phyloP scores from a whole-genome alignment of 2,113 vertebrate species.

The Bungarus multicinctus region DNA sequence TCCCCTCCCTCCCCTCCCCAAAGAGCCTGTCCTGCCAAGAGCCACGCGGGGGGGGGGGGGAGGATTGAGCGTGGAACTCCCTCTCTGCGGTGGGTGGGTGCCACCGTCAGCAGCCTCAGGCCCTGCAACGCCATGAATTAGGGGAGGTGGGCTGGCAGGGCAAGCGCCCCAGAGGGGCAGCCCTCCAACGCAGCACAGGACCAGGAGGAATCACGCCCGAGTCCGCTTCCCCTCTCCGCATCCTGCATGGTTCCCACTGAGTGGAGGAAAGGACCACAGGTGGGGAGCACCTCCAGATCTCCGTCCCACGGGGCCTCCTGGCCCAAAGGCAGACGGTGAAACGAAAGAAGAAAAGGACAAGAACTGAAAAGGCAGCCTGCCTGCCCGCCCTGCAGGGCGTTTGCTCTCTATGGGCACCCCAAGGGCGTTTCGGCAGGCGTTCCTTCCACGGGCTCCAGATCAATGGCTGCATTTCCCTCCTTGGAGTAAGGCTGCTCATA shows the following conservation, averaged over 20 bases:
- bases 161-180: no score
- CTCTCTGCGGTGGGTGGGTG: background rate
- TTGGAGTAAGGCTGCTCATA: conserved; percentile 9
- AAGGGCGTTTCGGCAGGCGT: background rate
- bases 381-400: background rate
- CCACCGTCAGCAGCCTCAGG: no score
- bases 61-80: background rate
- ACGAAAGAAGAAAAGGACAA: no score
- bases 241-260: background rate
- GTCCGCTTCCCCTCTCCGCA: background rate
- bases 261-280: conserved; percentile 39
- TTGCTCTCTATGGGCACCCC: background rate
- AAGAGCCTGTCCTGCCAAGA: background rate
- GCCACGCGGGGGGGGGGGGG: no score
- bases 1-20: background rate
- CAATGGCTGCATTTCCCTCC: conserved; percentile 15
- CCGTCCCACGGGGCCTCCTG: background rate
- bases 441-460: conserved; percentile 23
- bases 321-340: background rate
- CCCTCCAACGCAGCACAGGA: background rate
- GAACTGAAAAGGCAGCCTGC: background rate
- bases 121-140: background rate
- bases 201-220: background rate
- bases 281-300: conserved; percentile 21
- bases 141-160: background rate